phyloP scores from a whole-genome alignment of 2,113 vertebrate species.

The Saguinus imperator region DNA sequence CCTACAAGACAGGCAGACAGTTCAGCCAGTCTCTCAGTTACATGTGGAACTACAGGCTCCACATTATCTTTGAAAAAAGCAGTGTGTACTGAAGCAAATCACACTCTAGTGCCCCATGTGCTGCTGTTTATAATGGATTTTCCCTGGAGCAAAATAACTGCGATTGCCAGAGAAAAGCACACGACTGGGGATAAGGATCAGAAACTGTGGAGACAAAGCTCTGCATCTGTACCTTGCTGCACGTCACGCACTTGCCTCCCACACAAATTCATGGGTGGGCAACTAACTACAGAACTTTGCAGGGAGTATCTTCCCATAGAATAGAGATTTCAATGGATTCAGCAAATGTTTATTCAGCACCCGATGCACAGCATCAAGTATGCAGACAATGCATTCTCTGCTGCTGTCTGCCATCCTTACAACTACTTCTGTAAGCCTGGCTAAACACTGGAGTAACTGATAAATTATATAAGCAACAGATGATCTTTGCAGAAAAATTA shows the following conservation, averaged over 20 bases:
- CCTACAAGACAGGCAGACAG: slow-evolving; percentile 22
- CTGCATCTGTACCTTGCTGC: slow-evolving; percentile 25
- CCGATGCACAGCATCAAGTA: accelerated
- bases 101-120: slow-evolving; percentile 56
- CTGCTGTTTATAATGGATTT: slow-evolving; percentile 75
- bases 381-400: background rate
- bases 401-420: background rate
- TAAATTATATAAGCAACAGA: background rate
- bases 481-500: background rate
- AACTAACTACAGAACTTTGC: background rate
- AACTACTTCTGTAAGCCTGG: background rate
- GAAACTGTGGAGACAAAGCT: slow-evolving; percentile 54
- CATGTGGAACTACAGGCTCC: background rate
- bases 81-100: slow-evolving; percentile 64
- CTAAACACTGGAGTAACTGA: background rate
- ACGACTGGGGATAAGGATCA: slow-evolving; percentile 66
- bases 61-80: slow-evolving; percentile 55
- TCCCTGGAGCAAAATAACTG: slow-evolving; percentile 79
- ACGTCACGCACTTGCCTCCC: accelerated
- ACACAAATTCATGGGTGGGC: background rate
- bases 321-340: background rate
- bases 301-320: background rate
- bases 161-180: slow-evolving; percentile 70
- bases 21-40: background rate
- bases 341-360: background rate